Evolutionary conservation across 2,113 vertebrate species (phyloP).

Genomic region (Oncorhynchus tshawytscha): DNA sequence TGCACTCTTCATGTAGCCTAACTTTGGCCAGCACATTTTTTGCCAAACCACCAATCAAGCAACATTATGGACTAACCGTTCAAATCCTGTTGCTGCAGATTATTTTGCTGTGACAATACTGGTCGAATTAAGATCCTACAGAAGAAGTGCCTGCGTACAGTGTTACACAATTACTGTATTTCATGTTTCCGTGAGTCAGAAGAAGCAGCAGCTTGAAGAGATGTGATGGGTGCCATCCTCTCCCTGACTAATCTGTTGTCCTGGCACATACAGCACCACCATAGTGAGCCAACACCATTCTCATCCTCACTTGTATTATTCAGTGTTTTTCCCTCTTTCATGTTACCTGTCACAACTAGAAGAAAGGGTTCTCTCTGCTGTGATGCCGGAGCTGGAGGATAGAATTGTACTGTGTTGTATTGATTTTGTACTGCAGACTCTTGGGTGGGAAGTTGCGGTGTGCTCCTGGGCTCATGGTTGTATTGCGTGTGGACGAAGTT

Average conservation of each 20-base stretch:
- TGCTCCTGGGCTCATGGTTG: too few relatives aligned
- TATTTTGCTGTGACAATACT: too few relatives aligned
- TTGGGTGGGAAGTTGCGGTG: too few relatives aligned
- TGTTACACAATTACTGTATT: constrained; percentile 46
- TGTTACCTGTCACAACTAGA: background rate
- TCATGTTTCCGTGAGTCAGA: constrained; percentile 64
- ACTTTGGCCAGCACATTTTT: too few relatives aligned
- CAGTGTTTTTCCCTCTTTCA: background rate
- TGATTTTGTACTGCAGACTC: too few relatives aligned
- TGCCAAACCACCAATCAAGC: too few relatives aligned
- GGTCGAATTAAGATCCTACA: background rate
- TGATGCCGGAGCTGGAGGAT: too few relatives aligned
- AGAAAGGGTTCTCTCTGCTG: background rate
- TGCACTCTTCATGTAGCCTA: too few relatives aligned
- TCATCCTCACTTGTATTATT: background rate
- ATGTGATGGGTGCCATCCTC: constrained; percentile 30
- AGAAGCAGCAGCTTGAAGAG: constrained; percentile 51
- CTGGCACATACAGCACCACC: constrained; percentile 37
- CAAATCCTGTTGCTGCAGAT: too few relatives aligned
- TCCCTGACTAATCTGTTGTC: constrained; percentile 4
- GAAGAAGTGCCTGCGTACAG: constrained; percentile 41
- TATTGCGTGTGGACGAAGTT: too few relatives aligned
- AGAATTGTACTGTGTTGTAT: too few relatives aligned
- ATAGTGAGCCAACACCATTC: constrained; percentile 27
- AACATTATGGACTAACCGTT: too few relatives aligned